phyloP scores from a whole-genome alignment of 2,888 invertebrate genomes.

The Augiades crinisus region DNA sequence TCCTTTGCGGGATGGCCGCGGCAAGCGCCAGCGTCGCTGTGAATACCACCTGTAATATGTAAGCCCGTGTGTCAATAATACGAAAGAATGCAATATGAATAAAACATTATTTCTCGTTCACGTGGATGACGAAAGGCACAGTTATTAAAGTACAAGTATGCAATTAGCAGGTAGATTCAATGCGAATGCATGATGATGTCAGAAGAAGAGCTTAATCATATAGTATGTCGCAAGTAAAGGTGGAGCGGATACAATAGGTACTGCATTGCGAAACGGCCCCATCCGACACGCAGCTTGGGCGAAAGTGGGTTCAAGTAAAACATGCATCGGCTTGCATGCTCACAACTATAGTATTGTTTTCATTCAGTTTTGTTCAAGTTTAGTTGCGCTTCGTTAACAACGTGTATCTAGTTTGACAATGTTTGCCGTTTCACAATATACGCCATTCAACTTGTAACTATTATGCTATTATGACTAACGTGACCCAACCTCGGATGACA shows the following conservation, averaged over 20 bases:
- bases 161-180: conserved; percentile 28
- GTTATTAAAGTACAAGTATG: conserved; percentile 11
- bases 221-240: conserved; percentile 71
- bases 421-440: conserved; percentile 32
- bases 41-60: conserved; percentile 59
- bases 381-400: conserved; percentile 53
- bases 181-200: conserved; percentile 55
- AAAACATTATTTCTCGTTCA: not conserved
- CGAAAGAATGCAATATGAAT: not conserved
- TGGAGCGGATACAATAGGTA: conserved; percentile 74
- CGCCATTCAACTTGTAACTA: conserved; percentile 24
- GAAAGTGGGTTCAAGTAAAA: conserved; percentile 66
- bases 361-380: conserved; percentile 55
- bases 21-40: conserved; percentile 61
- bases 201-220: conserved; percentile 74
- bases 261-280: conserved; percentile 63
- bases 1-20: conserved; percentile 71
- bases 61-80: not conserved
- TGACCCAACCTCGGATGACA: conserved; percentile 26
- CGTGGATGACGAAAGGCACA: conserved; percentile 1
- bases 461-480: conserved; percentile 21
- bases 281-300: conserved; percentile 72
- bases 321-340: conserved; percentile 53
- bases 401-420: conserved; percentile 36
- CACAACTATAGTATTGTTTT: conserved; percentile 50